phyloP scores from a whole-genome alignment of 2,888 invertebrate genomes.

The Steinernema carpocapsae region DNA sequence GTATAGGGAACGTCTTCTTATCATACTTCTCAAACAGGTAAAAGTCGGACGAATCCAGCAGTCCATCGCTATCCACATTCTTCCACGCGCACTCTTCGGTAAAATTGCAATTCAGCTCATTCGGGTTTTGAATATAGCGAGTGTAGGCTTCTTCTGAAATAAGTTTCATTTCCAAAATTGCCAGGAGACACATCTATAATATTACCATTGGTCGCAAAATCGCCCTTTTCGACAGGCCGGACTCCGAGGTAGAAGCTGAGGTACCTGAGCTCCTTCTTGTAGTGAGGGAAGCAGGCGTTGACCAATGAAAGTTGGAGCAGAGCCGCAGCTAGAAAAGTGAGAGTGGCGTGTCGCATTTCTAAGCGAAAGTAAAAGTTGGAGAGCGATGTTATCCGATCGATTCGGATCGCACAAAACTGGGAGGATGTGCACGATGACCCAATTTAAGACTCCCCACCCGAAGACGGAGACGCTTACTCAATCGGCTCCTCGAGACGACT shows the following conservation, averaged over 20 bases:
- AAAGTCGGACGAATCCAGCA: constrained; percentile 66
- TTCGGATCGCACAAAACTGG: constrained; percentile 8
- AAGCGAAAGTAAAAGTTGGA: constrained; percentile 25
- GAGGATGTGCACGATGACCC: constrained; percentile 32
- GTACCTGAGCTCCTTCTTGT: constrained; percentile 64
- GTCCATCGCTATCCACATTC: constrained; percentile 59
- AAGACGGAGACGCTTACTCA: constrained; percentile 20
- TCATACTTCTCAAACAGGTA: constrained; percentile 65
- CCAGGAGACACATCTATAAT: too few relatives aligned
- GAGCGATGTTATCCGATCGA: constrained; percentile 31
- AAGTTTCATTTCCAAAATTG: neutral
- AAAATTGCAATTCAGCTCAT: constrained; percentile 61
- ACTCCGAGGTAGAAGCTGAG: constrained; percentile 65
- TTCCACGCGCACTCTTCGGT: constrained; percentile 61
- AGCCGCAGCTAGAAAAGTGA: constrained; percentile 8
- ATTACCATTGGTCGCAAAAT: constrained; percentile 54
- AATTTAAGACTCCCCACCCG: constrained; percentile 32
- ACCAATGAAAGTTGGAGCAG: neutral
- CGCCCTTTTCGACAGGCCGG: constrained; percentile 59
- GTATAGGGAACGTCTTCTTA: constrained; percentile 62
- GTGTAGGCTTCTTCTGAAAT: constrained; percentile 52
- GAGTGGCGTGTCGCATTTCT: constrained; percentile 15
- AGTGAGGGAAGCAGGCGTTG: constrained; percentile 50
- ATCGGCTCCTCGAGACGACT: constrained; percentile 30
- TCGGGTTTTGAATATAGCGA: constrained; percentile 56